These are phyloP conservation scores for Cryptomyrus ogoouensis DNA, from an alignment of 2,113 vertebrate genomes.

Conservation along the genomic window DNA sequence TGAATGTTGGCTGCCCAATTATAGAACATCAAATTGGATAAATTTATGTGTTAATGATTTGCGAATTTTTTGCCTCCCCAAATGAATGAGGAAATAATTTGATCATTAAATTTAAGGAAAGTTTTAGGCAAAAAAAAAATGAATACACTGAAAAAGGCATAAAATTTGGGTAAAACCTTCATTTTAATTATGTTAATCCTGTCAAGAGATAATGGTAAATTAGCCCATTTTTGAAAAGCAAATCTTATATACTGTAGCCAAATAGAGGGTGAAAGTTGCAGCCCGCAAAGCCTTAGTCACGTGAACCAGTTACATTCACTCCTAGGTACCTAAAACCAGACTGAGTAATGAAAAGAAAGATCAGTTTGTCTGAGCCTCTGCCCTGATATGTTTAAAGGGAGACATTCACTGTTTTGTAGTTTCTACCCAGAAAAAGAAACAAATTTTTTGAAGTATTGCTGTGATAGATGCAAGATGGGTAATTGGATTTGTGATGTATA, in stretches of 20 bases:
- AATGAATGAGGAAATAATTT: background rate
- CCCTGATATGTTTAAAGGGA: background rate
- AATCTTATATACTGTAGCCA: background rate
- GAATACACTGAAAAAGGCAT: background rate
- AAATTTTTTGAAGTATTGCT: background rate
- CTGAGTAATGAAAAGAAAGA: too few species aligned
- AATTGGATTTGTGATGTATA: background rate
- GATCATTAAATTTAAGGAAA: too few species aligned
- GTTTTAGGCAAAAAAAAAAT: background rate
- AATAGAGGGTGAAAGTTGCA: background rate
- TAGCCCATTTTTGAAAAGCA: background rate
- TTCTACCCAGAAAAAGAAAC: background rate
- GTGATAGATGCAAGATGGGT: background rate
- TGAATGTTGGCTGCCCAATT: background rate
- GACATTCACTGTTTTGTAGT: background rate
- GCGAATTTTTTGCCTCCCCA: background rate
- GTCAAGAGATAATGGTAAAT: background rate
- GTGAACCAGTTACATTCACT: background rate
- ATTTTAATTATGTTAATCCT: background rate
- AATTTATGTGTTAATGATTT: background rate
- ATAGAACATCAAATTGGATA: background rate
- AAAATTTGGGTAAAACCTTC: background rate
- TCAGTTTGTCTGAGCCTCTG: background rate
- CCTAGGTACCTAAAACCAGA: background rate
- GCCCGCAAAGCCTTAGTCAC: background rate